Conservation (phyloP, 2,888 invertebrate genomes). For the Atethmia centrago region DNA sequence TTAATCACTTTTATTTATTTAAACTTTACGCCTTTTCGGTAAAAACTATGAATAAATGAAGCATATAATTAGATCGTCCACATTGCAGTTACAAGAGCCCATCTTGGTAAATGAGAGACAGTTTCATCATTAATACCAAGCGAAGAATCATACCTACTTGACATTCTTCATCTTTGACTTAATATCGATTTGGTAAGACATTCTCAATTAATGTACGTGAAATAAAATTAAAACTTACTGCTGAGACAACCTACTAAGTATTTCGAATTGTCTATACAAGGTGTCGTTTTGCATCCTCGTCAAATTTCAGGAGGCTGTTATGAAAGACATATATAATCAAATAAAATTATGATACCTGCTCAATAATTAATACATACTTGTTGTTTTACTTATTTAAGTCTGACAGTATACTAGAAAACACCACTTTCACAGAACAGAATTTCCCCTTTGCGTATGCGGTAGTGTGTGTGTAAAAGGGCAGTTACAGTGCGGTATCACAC, state of each 20-base stretch:
- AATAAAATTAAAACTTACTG: constrained; percentile 10
- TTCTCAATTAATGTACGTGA: constrained; percentile 1
- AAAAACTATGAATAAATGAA: constrained; percentile 26
- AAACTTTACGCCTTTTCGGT: not conserved
- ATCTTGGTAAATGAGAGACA: constrained; percentile 40
- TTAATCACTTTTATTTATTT: not conserved
- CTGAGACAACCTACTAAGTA: not conserved
- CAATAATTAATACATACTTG: too few species aligned
- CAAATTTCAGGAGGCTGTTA: too few species aligned
- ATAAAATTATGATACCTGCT: too few species aligned
- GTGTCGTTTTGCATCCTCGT: too few species aligned
- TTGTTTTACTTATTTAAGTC: too few species aligned
- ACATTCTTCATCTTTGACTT: constrained; percentile 15
- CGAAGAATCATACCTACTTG: constrained; percentile 20
- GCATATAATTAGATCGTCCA: constrained; percentile 30
- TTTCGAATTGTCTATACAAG: not conserved
- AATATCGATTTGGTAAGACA: not conserved
- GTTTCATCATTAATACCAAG: constrained; percentile 40
- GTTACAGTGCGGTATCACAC: too few species aligned
- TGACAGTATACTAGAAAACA: too few species aligned
- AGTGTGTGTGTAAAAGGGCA: too few species aligned
- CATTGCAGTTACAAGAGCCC: constrained; percentile 48
- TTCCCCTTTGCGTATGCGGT: too few species aligned
- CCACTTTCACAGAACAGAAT: too few species aligned
- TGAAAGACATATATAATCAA: too few species aligned